Conservation (phyloP, 2,113 vertebrate species). For the Cephalopterus ornatus region DNA sequence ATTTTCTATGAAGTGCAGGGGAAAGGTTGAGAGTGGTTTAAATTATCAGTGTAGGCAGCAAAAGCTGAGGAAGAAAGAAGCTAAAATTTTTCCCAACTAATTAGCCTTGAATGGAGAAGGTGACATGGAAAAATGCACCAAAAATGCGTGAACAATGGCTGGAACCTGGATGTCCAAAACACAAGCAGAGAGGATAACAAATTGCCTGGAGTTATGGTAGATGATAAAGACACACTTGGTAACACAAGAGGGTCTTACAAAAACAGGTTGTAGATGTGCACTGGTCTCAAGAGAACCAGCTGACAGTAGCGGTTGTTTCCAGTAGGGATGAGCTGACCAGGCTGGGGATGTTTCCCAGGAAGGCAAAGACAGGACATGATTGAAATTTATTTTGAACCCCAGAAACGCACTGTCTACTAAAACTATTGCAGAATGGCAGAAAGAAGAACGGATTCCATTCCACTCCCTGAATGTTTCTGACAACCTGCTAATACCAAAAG, state of each 20-base stretch:
- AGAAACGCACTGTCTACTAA: not conserved
- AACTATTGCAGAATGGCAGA: conserved; percentile 1
- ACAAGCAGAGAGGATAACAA: not conserved
- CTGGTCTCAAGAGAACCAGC: not conserved
- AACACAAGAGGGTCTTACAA: not conserved
- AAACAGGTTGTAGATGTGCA: not conserved
- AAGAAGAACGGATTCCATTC: not conserved
- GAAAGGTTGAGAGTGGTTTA: not conserved
- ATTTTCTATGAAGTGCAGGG: not conserved
- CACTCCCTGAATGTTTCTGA: conserved; percentile 30
- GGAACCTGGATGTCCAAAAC: not conserved
- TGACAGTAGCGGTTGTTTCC: not conserved
- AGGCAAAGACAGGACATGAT: not conserved
- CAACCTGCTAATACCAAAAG: conserved; percentile 45
- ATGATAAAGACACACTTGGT: not conserved
- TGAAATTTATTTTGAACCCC: not conserved
- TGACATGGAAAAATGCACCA: not conserved
- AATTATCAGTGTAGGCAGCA: not conserved
- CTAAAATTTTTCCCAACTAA: not conserved
- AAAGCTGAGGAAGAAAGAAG: not conserved
- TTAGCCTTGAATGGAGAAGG: not conserved
- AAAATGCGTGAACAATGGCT: not conserved
- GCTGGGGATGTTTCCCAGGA: not conserved
- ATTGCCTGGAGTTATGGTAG: not conserved
- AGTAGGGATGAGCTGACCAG: not conserved